These are phyloP conservation scores for Xestia ashworthii DNA, from an alignment of 2,888 invertebrate genomes.

Conservation along the genomic window DNA sequence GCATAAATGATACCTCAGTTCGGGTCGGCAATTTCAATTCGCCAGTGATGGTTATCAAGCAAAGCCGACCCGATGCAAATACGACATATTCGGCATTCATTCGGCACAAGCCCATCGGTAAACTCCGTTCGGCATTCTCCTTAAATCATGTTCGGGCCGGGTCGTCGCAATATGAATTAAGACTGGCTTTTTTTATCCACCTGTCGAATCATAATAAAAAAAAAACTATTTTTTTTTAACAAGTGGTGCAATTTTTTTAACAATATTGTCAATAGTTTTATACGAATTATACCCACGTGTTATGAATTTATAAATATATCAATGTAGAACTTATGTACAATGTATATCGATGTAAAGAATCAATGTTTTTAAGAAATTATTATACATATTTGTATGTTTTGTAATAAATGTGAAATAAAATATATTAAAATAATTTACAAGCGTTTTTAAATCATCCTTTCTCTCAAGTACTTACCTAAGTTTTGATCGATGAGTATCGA, in stretches of 20 bases:
- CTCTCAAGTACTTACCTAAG: too few relatives aligned
- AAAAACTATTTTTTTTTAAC: not conserved
- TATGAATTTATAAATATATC: not conserved
- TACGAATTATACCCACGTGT: conserved; percentile 14
- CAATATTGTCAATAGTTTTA: too few relatives aligned
- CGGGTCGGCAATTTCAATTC: not conserved
- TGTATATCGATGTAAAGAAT: conserved; percentile 35
- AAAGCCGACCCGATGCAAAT: not conserved
- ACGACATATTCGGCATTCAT: not conserved
- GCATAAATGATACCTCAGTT: not conserved
- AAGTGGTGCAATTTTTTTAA: conserved; percentile 14
- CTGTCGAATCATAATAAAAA: not conserved
- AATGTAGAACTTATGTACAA: not conserved
- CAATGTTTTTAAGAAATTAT: conserved; percentile 38
- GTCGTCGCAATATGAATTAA: not conserved
- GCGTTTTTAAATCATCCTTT: not conserved
- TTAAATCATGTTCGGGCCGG: not conserved
- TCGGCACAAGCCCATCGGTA: not conserved
- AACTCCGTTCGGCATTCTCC: not conserved
- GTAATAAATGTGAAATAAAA: conserved; percentile 47
- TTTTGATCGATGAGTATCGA: too few relatives aligned
- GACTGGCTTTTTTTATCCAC: not conserved
- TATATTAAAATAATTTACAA: conserved; percentile 15
- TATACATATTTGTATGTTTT: conserved; percentile 53
- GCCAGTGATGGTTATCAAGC: not conserved